These are phyloP conservation scores for Sycophila texana DNA, from an alignment of 2,888 invertebrate species.

Conservation along the genomic window DNA sequence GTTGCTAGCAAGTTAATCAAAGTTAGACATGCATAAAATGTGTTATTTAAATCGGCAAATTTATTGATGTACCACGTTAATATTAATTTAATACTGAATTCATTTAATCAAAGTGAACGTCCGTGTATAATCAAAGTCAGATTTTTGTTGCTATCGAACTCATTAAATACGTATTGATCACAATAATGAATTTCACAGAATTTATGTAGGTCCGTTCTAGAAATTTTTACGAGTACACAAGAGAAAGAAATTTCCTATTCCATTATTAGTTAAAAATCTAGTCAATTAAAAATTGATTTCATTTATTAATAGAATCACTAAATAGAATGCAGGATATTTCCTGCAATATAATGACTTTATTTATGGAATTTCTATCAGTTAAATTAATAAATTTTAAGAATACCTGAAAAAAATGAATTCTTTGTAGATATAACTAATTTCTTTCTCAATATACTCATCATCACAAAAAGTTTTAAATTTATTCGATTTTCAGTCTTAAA, in stretches of 20 bases:
- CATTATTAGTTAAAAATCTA: no score
- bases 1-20: conserved; percentile 5
- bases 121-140: neutral
- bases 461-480: conserved; percentile 27
- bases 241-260: no score
- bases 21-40: conserved; percentile 22
- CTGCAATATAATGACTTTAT: no score
- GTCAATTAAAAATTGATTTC: no score
- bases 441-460: neutral
- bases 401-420: no score
- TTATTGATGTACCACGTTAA: conserved; percentile 7
- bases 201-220: conserved; percentile 39
- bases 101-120: neutral
- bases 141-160: conserved; percentile 9
- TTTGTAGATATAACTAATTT: no score
- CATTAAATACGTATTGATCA: neutral
- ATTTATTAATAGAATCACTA: no score
- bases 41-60: conserved; percentile 11
- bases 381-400: neutral
- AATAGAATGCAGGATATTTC: no score
- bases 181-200: neutral
- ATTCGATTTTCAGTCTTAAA: conserved; percentile 38
- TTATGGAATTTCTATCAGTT: no score
- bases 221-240: neutral
- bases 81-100: conserved; percentile 8